Conservation (phyloP, 2,888 invertebrate genomes). For the Eristalis tenax region DNA sequence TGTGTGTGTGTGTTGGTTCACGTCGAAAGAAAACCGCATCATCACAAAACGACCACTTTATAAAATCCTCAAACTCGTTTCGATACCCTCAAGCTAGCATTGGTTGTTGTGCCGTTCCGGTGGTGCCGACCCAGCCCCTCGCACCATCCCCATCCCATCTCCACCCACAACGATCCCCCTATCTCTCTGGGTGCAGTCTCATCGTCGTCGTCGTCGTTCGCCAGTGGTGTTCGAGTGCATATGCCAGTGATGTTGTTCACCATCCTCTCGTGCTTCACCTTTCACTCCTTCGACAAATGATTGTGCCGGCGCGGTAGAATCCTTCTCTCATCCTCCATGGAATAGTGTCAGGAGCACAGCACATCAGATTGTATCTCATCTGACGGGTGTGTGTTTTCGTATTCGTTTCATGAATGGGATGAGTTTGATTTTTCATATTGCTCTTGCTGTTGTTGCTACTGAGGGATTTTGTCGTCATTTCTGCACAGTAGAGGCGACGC, state of each 20-base stretch:
- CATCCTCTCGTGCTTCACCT: conserved; percentile 37
- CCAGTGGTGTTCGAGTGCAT: conserved; percentile 57
- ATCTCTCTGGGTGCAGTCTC: not conserved
- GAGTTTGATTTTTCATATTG: conserved; percentile 38
- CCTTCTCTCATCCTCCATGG: not conserved
- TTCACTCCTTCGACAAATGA: not conserved
- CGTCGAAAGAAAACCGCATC: conserved; percentile 71
- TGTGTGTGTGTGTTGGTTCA: conserved; percentile 52
- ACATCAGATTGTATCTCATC: conserved; percentile 52
- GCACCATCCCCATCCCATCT: not conserved
- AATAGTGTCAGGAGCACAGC: not conserved
- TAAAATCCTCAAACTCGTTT: conserved; percentile 71
- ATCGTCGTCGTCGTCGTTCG: not conserved
- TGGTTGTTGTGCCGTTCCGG: conserved; percentile 7
- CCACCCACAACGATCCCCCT: conserved; percentile 36
- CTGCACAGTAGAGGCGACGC: not conserved
- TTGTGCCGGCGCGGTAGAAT: not conserved
- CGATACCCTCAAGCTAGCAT: conserved; percentile 60
- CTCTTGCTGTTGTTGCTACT: not conserved
- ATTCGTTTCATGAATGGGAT: conserved; percentile 38
- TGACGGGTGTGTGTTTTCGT: conserved; percentile 16
- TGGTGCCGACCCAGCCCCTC: not conserved
- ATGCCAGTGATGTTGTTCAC: conserved; percentile 57
- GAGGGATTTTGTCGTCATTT: not conserved
- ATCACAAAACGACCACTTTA: conserved; percentile 71